Evolutionary conservation across 2,888 invertebrate genomes (phyloP), one percentile per base, ranked within the genome.

Genomic region (Pecten maximus): DNA sequence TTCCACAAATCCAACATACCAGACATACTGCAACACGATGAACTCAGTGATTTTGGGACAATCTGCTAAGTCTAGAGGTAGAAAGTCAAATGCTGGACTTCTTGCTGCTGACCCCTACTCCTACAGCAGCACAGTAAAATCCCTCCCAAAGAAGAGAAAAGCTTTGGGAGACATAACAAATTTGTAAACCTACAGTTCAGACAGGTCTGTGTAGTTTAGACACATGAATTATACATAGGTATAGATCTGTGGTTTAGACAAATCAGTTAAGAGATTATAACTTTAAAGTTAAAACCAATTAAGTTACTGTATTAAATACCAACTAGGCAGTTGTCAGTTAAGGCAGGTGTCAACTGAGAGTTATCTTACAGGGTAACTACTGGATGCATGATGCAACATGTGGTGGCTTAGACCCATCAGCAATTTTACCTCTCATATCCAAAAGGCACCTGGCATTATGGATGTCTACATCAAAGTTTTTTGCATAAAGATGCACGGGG

Each of bases 21-120:
- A 89, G 86, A 39, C 44, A 40, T 89, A 90, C 40, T 10, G 89
- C 4, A 90, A 88, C 54, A 90, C 90, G 0, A 90, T 91, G 4
- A 90, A 91, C 88, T 87, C 89, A 48, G 88, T 91, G 6, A 88
- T 91, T 40, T 28, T 90, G 15, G 90, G 90, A 23, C 88, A 91
- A 44, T 44, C 91, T 28, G 87, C 74, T 23, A 89, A 39, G 3
- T 91, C 90, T 15, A 91, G 87, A 87, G 90, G 88, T 23, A n/a
- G 88, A 88, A 91, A 91, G 48, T 88, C 60, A 0, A 90, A 91
- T 87, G 28, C 44, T 28, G 89, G 88, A 15, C 8, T 88, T 19
- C 86, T 50, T 74, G 16, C 90, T 23, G 90, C 90, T 40, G 60
- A 90, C n/a, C 90, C 90, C 4, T 89, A 39, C 39, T 23, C n/a